A percentile compares a stretch with the other conserved stretches of the same genome.
Conservation (phyloP, 2,888 invertebrate species). For the Esperia sulphurella region DNA sequence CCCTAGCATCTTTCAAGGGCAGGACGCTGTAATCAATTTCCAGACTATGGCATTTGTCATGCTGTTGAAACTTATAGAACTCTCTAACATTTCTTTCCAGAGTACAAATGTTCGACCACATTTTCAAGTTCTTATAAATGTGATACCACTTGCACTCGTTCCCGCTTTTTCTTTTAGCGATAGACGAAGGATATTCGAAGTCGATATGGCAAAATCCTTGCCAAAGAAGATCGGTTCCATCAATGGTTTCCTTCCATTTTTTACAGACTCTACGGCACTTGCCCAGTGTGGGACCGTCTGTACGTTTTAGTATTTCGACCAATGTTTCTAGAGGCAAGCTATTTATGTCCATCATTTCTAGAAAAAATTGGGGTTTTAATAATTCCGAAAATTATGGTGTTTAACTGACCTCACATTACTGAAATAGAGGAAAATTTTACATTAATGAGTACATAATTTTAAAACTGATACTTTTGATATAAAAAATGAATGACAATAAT, state of each 20-base stretch:
- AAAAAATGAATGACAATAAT: background rate
- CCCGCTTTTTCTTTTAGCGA: constrained; percentile 53
- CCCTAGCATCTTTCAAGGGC: constrained; percentile 49
- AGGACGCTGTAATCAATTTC: constrained; percentile 48
- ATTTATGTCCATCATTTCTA: constrained; percentile 28
- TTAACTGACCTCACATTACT: background rate
- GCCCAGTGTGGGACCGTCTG: constrained; percentile 48
- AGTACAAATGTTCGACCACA: constrained; percentile 41
- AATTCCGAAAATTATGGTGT: background rate
- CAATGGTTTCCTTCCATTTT: constrained; percentile 49
- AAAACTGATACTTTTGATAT: background rate
- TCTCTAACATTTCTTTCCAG: constrained; percentile 35
- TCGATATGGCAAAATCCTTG: constrained; percentile 46
- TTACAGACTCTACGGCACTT: constrained; percentile 53
- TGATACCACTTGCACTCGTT: constrained; percentile 51
- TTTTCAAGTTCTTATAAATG: constrained; percentile 52
- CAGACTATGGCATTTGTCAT: constrained; percentile 48
- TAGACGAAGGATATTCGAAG: constrained; percentile 42
- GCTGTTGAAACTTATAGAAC: constrained; percentile 51
- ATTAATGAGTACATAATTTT: background rate
- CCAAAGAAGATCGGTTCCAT: constrained; percentile 49
- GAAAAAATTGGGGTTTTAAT: background rate
- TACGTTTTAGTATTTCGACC: constrained; percentile 45
- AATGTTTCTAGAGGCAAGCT: constrained; percentile 55
- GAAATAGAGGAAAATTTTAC: background rate